A percentile compares a stretch with the other conserved stretches of the same genome.
Evolutionary conservation across 2,113 vertebrate species (phyloP).

Genomic region (Polyodon spathula): DNA sequence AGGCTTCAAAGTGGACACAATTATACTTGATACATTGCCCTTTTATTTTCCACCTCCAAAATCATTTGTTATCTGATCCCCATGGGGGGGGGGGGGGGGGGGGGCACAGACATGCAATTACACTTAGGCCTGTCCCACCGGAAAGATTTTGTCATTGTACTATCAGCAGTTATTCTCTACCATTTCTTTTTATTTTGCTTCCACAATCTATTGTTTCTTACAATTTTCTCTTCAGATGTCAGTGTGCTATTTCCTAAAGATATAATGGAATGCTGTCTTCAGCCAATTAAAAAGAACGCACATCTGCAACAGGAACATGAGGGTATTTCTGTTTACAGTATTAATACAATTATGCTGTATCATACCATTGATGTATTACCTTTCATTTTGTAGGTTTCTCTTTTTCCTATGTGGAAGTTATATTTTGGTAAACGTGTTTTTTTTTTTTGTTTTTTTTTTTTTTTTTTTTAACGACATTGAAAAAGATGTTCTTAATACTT

Average conservation of each 20-base stretch:
- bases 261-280: slow-evolving; percentile 21
- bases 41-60: slow-evolving; percentile 51
- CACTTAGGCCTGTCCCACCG: slow-evolving; percentile 35
- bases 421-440: too few relatives aligned
- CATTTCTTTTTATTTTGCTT: slow-evolving; percentile 41
- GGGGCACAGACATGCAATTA: slow-evolving; percentile 51
- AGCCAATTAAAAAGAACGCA: too few relatives aligned
- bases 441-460: too few relatives aligned
- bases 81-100: slow-evolving; percentile 54
- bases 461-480: too few relatives aligned
- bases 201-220: slow-evolving; percentile 43
- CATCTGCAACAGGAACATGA: too few relatives aligned
- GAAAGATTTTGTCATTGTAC: slow-evolving; percentile 51
- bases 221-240: not conserved
- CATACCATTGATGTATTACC: too few relatives aligned
- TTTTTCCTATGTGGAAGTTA: too few relatives aligned
- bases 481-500: too few relatives aligned
- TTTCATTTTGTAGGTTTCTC: too few relatives aligned
- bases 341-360: too few relatives aligned
- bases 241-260: slow-evolving; percentile 26
- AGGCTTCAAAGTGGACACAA: slow-evolving; percentile 38
- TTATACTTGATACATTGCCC: slow-evolving; percentile 46
- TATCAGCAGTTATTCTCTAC: slow-evolving; percentile 30
- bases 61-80: slow-evolving; percentile 48
- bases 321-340: too few relatives aligned